Base-by-base conservation (phyloP, 2,113 vertebrate genomes). In the Albula glossodonta region DNA sequence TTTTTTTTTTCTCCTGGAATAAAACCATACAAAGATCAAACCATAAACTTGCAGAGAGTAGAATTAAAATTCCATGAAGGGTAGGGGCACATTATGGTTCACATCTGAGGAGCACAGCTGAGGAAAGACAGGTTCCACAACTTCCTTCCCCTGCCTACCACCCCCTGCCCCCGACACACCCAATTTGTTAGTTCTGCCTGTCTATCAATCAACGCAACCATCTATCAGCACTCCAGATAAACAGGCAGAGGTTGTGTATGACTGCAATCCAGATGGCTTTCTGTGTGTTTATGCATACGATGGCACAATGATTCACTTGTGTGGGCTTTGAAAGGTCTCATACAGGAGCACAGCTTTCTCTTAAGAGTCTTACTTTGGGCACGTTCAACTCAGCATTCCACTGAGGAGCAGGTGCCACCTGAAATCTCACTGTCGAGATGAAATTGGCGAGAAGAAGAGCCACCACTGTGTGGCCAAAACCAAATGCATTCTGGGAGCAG, bases 211-310 rank as follows among this genome's bases (percentile, higher is more conserved):
- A 19, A 19, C 63, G 53, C 22, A 57, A 19, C 63, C 5, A 53
- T 17, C 78, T 80, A 51, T 81, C 86, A n/a, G 79, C 52, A 50
- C 17, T 4, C 5, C 17, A 1, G 13, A 22, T 41, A 31, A 53
- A 63, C 7, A 31, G 41, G 13, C 31, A 50, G 12, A 60, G 83
- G 41, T 11, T 51, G 70, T 85, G 51, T 50, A 80, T 56, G 19
- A 49, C 17, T 77, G 17, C 83, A 83, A 83, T 25, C 49, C 80
- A 15, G 25, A 84, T 22, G 70, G 48, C 53, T 86, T 63, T 49
- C 41, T 31, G 17, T 81, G n/a, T 80, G 88, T 92, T 89, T 86
- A 87, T 77, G 78, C 25, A 48, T 8, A 87, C 74, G 60, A 53
- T 25, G 51, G 51, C 49, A 84, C 82, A 84, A 80, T n/a, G 15